Conservation (phyloP, 2,797 vertebrate species). For the Onychomys torridus region DNA sequence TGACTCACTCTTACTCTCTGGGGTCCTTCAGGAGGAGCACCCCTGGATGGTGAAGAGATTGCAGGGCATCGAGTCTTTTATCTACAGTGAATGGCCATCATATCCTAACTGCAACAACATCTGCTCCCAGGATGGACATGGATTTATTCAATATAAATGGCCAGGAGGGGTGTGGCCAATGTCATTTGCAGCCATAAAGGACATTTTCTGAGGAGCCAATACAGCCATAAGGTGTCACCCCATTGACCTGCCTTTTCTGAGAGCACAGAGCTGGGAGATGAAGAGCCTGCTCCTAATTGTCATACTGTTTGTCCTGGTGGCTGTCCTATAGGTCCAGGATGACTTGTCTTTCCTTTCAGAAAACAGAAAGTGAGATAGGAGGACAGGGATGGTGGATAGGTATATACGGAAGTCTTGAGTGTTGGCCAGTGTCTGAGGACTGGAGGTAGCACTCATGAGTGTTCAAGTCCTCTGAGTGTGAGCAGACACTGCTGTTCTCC, state of each 20-base stretch:
- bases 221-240: neutral
- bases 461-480: neutral
- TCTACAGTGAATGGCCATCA: neutral
- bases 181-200: neutral
- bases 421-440: neutral
- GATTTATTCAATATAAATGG: neutral
- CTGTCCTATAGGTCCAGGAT: neutral
- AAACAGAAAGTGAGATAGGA: neutral
- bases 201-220: neutral
- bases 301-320: neutral
- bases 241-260: neutral
- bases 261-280: neutral
- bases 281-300: neutral
- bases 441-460: neutral
- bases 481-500: neutral
- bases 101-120: neutral
- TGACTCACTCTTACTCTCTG: neutral
- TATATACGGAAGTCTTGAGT: accelerated
- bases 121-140: neutral
- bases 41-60: neutral
- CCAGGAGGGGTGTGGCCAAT: neutral
- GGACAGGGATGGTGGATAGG: accelerated
- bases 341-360: neutral
- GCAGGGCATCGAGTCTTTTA: neutral
- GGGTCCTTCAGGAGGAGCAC: neutral